Evolutionary conservation across 2,888 invertebrate genomes (phyloP), one percentile per base, ranked within the genome.

Genomic region (Heliconius sara): DNA sequence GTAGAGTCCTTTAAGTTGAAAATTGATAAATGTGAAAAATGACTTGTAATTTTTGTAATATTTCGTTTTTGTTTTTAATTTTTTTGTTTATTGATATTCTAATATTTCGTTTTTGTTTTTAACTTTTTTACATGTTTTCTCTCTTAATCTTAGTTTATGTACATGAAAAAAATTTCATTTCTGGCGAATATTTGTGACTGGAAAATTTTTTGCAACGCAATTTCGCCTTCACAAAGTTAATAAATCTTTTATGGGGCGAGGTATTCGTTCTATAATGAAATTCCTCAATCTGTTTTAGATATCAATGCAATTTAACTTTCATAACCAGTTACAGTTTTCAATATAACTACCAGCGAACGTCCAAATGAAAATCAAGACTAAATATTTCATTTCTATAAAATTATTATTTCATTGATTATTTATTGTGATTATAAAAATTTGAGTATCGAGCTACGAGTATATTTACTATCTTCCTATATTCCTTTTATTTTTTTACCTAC

Each of bases 221-320:
- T 39, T 73, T 73, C 25, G 34, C n/a, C 73, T 73, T 73, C 60
- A n/a, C 34, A 73, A 73, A 73, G 34, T 73, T 73, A 60, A 73
- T 73, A 60, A 60, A 73, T 60, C 73, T 60, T 73, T 73, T 57
- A 73, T 34, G 73, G 34, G 60, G 39, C 73, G 60, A 73, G 73
- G 73, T 73, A 60, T 73, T 60, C 57, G 25, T 39, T 57, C 60
- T 34, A 25, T 73, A 73, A 73, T 73, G 73, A 73, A 73, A 73
- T 73, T 73, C 60, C 52, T n/a, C 73, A 73, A 73, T 73, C 73
- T 60, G 60, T 73, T 73, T 73, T 73, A 73, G 73, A 73, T 60
- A 60, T 57, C 34, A 60, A n/a, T 73, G 60, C 60, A 60, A 73
- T 60, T 25, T 73, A 73, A 60, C 34, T 73, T 47, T 73, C 34